Percentiles rank a stretch among this genome's conserved stretches.
Evolutionary conservation across 2,113 vertebrate species (phyloP).

Genomic region (Heloderma charlesbogerti): DNA sequence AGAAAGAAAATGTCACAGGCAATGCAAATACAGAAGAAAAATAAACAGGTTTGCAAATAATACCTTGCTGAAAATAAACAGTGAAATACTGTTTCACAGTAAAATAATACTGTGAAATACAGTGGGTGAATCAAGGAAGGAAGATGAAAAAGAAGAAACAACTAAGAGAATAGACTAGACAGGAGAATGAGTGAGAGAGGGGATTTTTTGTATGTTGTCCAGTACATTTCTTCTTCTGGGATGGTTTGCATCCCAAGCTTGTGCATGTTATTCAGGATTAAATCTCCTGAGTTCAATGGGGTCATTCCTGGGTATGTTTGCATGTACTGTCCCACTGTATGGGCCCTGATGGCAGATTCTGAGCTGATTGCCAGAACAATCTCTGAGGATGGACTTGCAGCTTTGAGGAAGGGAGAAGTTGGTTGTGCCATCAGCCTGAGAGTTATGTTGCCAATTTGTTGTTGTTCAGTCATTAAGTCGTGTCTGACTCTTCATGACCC

Average conservation of each 20-base stretch:
- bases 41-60: background rate
- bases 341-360: background rate
- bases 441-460: background rate
- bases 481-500: too few species aligned
- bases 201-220: background rate
- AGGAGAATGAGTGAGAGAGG: background rate
- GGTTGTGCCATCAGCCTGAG: background rate
- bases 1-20: conserved; percentile 7
- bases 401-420: background rate
- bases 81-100: too few species aligned
- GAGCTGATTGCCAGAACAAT: background rate
- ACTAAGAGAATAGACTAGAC: background rate
- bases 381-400: background rate
- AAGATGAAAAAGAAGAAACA: too few species aligned
- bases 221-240: background rate
- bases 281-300: background rate
- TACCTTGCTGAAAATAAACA: background rate
- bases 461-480: too few species aligned
- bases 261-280: background rate
- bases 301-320: background rate
- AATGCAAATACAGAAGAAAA: conserved; percentile 49
- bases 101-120: too few species aligned
- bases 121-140: too few species aligned
- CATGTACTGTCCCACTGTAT: background rate
- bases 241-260: background rate